Conservation (phyloP, 1,140 invertebrate species). For the Thalassaphorura encarpata region DNA sequence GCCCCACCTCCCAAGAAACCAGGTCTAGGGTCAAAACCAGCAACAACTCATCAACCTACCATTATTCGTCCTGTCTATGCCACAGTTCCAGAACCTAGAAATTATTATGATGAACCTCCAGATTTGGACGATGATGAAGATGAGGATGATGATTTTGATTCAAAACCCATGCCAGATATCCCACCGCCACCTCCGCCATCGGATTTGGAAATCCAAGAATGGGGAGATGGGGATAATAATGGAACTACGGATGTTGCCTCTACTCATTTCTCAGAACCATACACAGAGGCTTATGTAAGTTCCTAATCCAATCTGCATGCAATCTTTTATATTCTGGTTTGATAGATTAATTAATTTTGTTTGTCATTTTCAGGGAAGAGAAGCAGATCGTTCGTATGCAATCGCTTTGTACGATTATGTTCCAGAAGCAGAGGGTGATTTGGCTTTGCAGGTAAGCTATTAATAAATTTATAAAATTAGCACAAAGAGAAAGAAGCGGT, state of each 20-base stretch:
- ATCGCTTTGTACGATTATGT: slow-evolving; percentile 63
- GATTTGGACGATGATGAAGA: slow-evolving; percentile 13
- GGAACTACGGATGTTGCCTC: slow-evolving; percentile 33
- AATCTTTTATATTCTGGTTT: no score
- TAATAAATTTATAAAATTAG: no score
- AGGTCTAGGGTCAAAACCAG: neutral
- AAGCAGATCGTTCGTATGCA: slow-evolving; percentile 47
- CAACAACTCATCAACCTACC: no score
- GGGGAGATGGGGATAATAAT: neutral
- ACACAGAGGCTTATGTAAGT: neutral
- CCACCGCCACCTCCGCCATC: slow-evolving; percentile 60
- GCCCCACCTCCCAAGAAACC: slow-evolving; percentile 3
- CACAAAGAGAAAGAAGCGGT: no score
- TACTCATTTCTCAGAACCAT: slow-evolving; percentile 13
- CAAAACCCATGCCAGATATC: slow-evolving; percentile 63
- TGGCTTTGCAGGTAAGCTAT: slow-evolving; percentile 55
- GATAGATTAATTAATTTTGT: no score
- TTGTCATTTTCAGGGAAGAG: slow-evolving; percentile 27
- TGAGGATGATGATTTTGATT: slow-evolving; percentile 33
- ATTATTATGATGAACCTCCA: slow-evolving; percentile 29
- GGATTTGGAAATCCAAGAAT: slow-evolving; percentile 5
- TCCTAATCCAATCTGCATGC: no score
- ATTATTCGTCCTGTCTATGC: no score
- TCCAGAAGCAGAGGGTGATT: slow-evolving; percentile 56
- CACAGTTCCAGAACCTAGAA: neutral